Evolutionary conservation across 2,797 vertebrate species (phyloP).

Genomic region (Phalanger gymnotis): DNA sequence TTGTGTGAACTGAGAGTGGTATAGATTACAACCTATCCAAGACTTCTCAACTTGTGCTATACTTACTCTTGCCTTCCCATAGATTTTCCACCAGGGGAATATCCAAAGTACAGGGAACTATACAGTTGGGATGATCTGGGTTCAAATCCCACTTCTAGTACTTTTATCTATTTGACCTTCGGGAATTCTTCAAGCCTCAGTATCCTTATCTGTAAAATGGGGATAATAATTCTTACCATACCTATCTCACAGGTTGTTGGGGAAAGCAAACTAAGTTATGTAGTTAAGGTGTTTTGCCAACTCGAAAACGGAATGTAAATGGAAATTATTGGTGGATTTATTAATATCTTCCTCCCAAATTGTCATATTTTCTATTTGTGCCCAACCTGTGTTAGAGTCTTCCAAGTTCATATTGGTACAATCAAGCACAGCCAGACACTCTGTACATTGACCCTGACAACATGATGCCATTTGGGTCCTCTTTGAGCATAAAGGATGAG

Average conservation of each 20-base stretch:
- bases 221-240: neutral
- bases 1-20: neutral
- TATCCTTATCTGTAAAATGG: neutral
- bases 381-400: neutral
- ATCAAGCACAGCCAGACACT: neutral
- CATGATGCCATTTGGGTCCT: neutral
- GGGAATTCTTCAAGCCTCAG: neutral
- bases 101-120: neutral
- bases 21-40: neutral
- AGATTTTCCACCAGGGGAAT: neutral
- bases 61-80: neutral
- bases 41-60: neutral
- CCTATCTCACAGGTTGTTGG: neutral
- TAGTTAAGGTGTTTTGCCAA: neutral
- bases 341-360: neutral
- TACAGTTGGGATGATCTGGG: neutral
- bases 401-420: neutral
- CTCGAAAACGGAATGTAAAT: neutral
- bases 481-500: neutral
- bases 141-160: neutral
- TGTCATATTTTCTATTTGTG: accelerated
- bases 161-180: neutral
- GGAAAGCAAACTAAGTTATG: neutral
- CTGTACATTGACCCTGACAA: neutral
- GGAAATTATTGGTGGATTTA: neutral